Evolutionary conservation across 1,140 invertebrate genomes (phyloP).

Genomic region (Nephila pilipes): DNA sequence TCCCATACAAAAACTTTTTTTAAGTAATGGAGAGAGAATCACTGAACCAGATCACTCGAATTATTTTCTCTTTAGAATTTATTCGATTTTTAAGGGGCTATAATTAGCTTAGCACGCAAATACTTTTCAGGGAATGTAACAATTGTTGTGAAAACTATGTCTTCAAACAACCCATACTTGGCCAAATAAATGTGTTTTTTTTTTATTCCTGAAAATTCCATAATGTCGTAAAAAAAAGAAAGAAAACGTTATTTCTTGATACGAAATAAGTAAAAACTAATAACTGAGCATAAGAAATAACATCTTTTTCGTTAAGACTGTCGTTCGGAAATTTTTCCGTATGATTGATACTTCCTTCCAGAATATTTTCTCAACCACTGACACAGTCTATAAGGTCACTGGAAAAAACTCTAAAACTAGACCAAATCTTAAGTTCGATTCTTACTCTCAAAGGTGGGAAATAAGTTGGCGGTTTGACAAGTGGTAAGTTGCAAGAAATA

Average conservation of each 20-base stretch:
- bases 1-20: no score
- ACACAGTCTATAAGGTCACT: constrained; percentile 42
- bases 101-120: no score
- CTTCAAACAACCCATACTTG: background rate
- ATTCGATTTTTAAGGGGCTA: no score
- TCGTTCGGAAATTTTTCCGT: constrained; percentile 15
- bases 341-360: constrained; percentile 28
- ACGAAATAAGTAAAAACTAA: background rate
- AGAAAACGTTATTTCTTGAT: background rate
- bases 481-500: constrained; percentile 11
- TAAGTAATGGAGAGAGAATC: no score
- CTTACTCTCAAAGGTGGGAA: constrained; percentile 20
- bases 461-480: constrained; percentile 49
- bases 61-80: no score
- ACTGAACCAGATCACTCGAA: no score
- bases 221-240: background rate
- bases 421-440: constrained; percentile 17
- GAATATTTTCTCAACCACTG: constrained; percentile 25
- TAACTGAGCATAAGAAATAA: constrained; percentile 31
- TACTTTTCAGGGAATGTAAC: no score
- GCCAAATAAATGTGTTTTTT: background rate
- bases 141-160: background rate
- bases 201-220: background rate
- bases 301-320: constrained; percentile 37
- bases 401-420: background rate